phyloP scores from a whole-genome alignment of 1,140 invertebrate species.

The Leptinotarsa undecemlineata region DNA sequence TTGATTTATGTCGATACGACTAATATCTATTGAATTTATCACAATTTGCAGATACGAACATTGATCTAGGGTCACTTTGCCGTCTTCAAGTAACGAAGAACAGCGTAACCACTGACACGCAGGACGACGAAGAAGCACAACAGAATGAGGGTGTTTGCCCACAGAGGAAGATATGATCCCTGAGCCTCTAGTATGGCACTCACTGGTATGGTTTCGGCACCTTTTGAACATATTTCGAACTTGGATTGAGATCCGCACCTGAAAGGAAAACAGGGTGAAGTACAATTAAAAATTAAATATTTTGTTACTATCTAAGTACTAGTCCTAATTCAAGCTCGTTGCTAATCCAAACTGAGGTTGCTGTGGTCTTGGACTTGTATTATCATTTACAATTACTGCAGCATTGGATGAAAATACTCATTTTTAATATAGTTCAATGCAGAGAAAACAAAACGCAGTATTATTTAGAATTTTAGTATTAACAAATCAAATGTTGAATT shows the following conservation, averaged over 20 bases:
- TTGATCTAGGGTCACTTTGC: slow-evolving; percentile 58
- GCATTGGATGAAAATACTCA: no score
- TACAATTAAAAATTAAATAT: neutral
- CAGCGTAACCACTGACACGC: slow-evolving; percentile 74
- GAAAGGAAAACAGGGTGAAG: slow-evolving; percentile 37
- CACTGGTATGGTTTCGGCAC: slow-evolving; percentile 65
- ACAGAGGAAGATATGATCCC: slow-evolving; percentile 66
- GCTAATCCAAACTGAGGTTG: no score
- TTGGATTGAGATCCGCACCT: slow-evolving; percentile 72
- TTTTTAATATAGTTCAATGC: no score
- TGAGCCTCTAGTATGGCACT: slow-evolving; percentile 71
- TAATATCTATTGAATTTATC: slow-evolving; percentile 43
- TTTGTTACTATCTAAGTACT: neutral
- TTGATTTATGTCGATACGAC: slow-evolving; percentile 27
- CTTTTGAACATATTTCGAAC: slow-evolving; percentile 66
- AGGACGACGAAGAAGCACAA: slow-evolving; percentile 75
- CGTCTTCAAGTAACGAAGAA: slow-evolving; percentile 73
- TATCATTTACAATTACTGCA: no score
- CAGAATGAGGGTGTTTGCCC: slow-evolving; percentile 78
- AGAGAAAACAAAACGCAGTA: no score
- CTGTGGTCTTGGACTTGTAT: no score
- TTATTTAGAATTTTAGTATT: no score
- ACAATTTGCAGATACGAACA: slow-evolving; percentile 38
- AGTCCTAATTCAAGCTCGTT: neutral
- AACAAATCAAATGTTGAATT: no score